These are phyloP conservation scores for Diplazon laetatorius DNA, from an alignment of 2,888 invertebrate species.

Conservation along the genomic window DNA sequence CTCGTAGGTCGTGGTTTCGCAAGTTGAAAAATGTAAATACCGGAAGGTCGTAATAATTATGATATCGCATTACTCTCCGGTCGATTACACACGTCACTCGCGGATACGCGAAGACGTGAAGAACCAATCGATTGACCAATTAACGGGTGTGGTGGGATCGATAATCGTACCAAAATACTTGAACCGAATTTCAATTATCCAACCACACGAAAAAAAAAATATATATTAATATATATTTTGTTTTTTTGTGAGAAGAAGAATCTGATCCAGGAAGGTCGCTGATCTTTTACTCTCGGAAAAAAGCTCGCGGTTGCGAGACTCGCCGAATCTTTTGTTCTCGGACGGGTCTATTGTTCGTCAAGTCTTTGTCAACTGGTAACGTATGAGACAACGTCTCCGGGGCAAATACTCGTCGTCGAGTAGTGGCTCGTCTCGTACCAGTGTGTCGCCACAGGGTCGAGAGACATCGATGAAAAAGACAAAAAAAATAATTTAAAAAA, in stretches of 20 bases:
- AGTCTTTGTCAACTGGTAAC: slow-evolving; percentile 19
- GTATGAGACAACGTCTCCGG: slow-evolving; percentile 15
- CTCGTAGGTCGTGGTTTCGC: slow-evolving; percentile 10
- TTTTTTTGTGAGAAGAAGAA: not conserved
- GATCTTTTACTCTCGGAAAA: slow-evolving; percentile 1
- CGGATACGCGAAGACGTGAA: slow-evolving; percentile 10
- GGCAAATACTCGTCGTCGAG: slow-evolving; percentile 1
- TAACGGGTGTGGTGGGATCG: not conserved
- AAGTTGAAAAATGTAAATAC: slow-evolving; percentile 27
- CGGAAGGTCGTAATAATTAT: slow-evolving; percentile 29
- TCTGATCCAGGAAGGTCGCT: slow-evolving; percentile 15
- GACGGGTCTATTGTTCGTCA: slow-evolving; percentile 14
- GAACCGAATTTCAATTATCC: not conserved
- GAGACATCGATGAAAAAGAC: not conserved
- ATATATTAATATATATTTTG: too few species aligned
- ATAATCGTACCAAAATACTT: not conserved
- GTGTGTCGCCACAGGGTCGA: not conserved
- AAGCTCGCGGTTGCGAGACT: slow-evolving; percentile 15
- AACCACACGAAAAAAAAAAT: too few species aligned
- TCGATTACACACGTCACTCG: not conserved
- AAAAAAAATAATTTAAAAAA: not conserved
- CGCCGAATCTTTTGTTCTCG: slow-evolving; percentile 32
- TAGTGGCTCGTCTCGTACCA: slow-evolving; percentile 2
- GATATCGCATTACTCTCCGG: slow-evolving; percentile 8
- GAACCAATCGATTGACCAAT: slow-evolving; percentile 14